Conservation (phyloP, 1,140 invertebrate species). For the Teleopsis dalmanni region DNA sequence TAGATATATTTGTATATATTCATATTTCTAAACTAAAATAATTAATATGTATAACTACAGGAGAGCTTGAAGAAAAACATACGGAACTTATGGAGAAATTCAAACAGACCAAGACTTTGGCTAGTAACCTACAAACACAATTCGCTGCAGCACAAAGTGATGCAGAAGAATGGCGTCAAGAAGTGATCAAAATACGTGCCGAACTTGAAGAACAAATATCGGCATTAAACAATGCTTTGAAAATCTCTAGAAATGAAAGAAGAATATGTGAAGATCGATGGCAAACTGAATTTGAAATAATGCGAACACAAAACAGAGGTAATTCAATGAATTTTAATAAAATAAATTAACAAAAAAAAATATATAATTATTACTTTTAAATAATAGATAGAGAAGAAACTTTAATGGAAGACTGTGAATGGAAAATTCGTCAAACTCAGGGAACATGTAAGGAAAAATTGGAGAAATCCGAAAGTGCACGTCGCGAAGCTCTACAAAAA, state of each 20-base stretch:
- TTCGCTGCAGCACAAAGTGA: constrained; percentile 31
- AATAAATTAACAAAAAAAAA: not conserved
- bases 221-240: constrained; percentile 51
- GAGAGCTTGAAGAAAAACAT: constrained; percentile 46
- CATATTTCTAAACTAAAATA: too few relatives aligned
- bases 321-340: not conserved
- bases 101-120: constrained; percentile 45
- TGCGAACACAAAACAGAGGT: constrained; percentile 46
- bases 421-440: constrained; percentile 60
- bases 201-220: constrained; percentile 46
- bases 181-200: constrained; percentile 44
- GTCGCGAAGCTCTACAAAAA: constrained; percentile 48
- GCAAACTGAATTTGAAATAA: constrained; percentile 56
- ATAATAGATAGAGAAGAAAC: constrained; percentile 53
- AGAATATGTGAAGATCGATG: constrained; percentile 52
- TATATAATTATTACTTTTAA: not conserved
- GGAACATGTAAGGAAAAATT: constrained; percentile 54
- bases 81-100: constrained; percentile 48
- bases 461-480: constrained; percentile 48
- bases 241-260: constrained; percentile 52
- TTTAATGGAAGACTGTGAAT: constrained; percentile 60
- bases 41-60: too few relatives aligned
- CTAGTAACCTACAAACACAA: constrained; percentile 31
- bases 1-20: too few relatives aligned
- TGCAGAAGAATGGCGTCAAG: constrained; percentile 26